Conservation (phyloP, 2,888 invertebrate species). For the Archips crataeganus region DNA sequence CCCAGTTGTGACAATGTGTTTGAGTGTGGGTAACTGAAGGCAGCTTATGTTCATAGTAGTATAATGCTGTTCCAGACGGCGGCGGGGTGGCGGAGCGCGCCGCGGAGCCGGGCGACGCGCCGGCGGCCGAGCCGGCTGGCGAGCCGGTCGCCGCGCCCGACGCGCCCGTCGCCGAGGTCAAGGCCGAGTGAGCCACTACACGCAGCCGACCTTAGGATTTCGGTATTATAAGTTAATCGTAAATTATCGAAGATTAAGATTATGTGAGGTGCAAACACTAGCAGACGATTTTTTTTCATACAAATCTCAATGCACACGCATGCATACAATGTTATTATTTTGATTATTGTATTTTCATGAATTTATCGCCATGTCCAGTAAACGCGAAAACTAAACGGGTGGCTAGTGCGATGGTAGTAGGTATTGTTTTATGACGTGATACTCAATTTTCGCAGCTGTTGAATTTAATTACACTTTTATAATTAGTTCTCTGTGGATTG, state of each 20-base stretch:
- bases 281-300: conserved; percentile 37
- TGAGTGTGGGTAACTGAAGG: conserved; percentile 4
- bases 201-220: conserved; percentile 67
- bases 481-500: conserved; percentile 30
- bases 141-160: conserved; percentile 49
- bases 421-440: conserved; percentile 18
- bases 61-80: conserved; percentile 48
- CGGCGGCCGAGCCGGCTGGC: conserved; percentile 56
- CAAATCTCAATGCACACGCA: conserved; percentile 42
- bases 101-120: conserved; percentile 57
- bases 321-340: conserved; percentile 39
- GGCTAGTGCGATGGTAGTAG: not conserved
- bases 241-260: conserved; percentile 82
- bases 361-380: conserved; percentile 28
- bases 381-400: conserved; percentile 2
- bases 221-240: conserved; percentile 81
- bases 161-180: conserved; percentile 45
- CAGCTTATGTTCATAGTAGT: conserved; percentile 38
- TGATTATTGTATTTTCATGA: conserved; percentile 34
- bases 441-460: conserved; percentile 20
- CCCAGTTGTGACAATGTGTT: not conserved
- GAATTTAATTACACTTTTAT: conserved; percentile 9
- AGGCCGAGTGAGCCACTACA: conserved; percentile 41
- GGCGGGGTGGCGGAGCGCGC: conserved; percentile 65
- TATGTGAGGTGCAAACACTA: conserved; percentile 49